Conservation (phyloP, 2,888 invertebrate species). For the Cancer borealis region DNA sequence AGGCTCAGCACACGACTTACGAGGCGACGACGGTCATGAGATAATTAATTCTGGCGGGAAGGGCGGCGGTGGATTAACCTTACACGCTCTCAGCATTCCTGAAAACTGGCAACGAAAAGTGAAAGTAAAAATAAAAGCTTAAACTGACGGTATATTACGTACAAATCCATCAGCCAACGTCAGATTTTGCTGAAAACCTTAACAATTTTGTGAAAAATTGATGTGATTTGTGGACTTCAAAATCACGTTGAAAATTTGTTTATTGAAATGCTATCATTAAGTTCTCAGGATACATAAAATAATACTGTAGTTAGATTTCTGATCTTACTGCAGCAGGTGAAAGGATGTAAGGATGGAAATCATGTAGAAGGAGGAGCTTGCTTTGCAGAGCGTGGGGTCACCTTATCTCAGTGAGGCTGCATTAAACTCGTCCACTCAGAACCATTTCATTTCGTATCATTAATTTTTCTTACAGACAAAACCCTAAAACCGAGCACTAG, state of each 20-base stretch:
- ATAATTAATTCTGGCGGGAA: slow-evolving; percentile 16
- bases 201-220: not conserved
- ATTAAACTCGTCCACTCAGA: not conserved
- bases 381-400: not conserved
- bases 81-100: slow-evolving; percentile 7
- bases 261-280: not conserved
- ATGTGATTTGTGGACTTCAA: not conserved
- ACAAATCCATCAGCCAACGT: not conserved
- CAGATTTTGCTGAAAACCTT: not conserved
- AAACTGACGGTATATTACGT: not conserved
- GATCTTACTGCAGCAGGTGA: not conserved
- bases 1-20: slow-evolving; percentile 25
- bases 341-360: not conserved
- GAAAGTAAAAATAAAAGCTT: not conserved
- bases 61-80: slow-evolving; percentile 1
- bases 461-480: not conserved
- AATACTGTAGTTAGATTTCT: not conserved
- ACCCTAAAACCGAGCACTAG: not conserved
- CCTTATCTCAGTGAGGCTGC: not conserved
- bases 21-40: not conserved
- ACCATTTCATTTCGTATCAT: not conserved
- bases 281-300: not conserved
- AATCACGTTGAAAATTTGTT: not conserved
- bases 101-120: not conserved
- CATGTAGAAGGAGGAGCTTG: not conserved